Conservation (phyloP, 2,113 vertebrate species). For the Scartelaos histophorus region DNA sequence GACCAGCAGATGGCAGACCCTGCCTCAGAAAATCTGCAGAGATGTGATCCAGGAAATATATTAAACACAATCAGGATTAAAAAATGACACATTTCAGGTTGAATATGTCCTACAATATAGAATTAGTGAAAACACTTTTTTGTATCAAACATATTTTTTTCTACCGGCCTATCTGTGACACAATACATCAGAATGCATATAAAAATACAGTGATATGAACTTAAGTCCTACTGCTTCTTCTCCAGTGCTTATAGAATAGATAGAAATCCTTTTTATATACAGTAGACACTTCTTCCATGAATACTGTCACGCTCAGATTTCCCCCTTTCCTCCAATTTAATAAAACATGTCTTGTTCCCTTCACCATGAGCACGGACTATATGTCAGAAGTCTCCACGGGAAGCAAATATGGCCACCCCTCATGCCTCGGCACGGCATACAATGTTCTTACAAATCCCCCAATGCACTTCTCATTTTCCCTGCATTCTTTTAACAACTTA, state of each 20-base stretch:
- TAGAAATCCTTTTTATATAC: slow-evolving; percentile 19
- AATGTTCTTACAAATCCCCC: slow-evolving; percentile 67
- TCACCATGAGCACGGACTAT: slow-evolving; percentile 11
- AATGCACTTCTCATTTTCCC: slow-evolving; percentile 34
- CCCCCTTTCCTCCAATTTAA: slow-evolving; percentile 25
- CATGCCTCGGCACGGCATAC: slow-evolving; percentile 51
- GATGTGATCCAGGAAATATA: too few species aligned
- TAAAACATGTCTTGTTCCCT: slow-evolving; percentile 14
- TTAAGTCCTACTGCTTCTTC: not conserved
- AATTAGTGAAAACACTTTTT: not conserved
- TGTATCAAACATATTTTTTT: not conserved
- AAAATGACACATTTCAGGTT: not conserved
- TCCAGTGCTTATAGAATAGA: slow-evolving; percentile 2
- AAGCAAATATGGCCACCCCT: slow-evolving; percentile 51
- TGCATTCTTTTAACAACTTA: slow-evolving; percentile 44
- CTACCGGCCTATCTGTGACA: not conserved
- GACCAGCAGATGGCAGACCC: too few species aligned
- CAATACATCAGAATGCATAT: not conserved
- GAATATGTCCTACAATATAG: not conserved
- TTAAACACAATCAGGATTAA: too few species aligned
- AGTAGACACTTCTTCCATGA: slow-evolving; percentile 8
- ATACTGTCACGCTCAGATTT: slow-evolving; percentile 18
- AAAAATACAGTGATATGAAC: not conserved
- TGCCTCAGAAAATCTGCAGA: too few species aligned
- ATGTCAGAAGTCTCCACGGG: slow-evolving; percentile 31